Evolutionary conservation across 2,888 invertebrate genomes (phyloP).

Genomic region (Adineta ricciae): DNA sequence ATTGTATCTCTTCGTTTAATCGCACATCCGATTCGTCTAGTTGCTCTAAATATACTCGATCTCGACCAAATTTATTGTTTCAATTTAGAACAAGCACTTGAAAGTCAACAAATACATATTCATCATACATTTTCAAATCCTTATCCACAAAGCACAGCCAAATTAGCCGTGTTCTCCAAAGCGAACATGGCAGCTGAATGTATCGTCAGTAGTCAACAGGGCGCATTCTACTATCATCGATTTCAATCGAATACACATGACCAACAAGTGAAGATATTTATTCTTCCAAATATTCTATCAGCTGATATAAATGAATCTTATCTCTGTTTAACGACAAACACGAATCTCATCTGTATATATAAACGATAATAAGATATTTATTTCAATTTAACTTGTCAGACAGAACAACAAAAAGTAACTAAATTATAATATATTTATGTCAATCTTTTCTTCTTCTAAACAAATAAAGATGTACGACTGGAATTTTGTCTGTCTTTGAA

Average conservation of each 20-base stretch:
- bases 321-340: background rate
- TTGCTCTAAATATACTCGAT: background rate
- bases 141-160: background rate
- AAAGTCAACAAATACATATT: background rate
- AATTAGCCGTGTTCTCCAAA: background rate
- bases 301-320: background rate
- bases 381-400: background rate
- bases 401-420: background rate
- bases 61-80: background rate
- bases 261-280: background rate
- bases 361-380: background rate
- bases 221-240: background rate
- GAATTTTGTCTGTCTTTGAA: background rate
- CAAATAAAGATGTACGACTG: background rate
- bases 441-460: background rate
- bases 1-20: background rate
- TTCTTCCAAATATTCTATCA: background rate
- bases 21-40: background rate
- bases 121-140: background rate
- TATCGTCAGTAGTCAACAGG: background rate
- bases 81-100: background rate
- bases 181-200: background rate
- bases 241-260: background rate
- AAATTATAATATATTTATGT: background rate
- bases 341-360: background rate